phyloP scores from a whole-genome alignment of 2,888 invertebrate genomes.

The Asteroscopus sphinx region DNA sequence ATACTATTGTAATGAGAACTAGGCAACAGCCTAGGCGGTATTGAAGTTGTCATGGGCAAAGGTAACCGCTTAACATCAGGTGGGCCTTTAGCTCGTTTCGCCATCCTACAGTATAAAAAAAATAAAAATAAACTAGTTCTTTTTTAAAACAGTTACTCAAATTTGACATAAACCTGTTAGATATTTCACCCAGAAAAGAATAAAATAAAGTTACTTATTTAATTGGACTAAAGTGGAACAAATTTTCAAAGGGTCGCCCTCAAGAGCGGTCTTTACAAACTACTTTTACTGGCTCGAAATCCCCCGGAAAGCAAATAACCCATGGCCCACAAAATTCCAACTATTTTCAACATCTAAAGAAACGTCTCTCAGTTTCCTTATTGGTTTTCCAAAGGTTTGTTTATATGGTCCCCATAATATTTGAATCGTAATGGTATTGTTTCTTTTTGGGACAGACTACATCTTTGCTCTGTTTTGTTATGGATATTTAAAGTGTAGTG shows the following conservation, averaged over 20 bases:
- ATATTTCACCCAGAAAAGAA: no score
- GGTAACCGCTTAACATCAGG: no score
- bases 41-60: no score
- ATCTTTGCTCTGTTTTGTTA: neutral
- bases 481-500: no score
- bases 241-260: neutral
- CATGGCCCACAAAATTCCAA: neutral
- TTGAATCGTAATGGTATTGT: slow-evolving; percentile 11
- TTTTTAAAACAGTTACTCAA: no score
- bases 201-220: no score
- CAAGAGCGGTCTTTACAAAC: neutral
- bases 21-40: no score
- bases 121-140: no score
- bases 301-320: slow-evolving; percentile 8
- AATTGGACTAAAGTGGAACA: neutral
- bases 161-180: no score
- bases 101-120: no score
- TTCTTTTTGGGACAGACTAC: neutral
- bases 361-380: slow-evolving; percentile 21
- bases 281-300: neutral
- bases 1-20: no score
- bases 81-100: no score
- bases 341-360: slow-evolving; percentile 3
- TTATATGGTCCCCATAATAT: slow-evolving; percentile 3
- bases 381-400: slow-evolving; percentile 14